phyloP scores from a whole-genome alignment of 1,140 invertebrate species.

The Chrysomallon squamiferum region DNA sequence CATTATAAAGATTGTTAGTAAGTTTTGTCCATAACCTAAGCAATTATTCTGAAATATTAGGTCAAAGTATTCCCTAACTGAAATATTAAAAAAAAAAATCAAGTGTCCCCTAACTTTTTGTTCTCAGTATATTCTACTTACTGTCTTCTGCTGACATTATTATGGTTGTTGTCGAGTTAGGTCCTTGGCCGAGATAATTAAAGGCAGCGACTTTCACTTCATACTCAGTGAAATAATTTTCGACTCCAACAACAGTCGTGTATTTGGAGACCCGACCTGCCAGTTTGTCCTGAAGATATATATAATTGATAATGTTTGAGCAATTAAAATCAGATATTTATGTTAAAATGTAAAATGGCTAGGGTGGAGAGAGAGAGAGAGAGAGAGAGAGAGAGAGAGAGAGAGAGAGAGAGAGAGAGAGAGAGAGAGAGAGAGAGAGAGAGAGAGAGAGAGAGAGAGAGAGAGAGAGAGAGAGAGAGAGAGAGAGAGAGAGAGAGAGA shows the following conservation, averaged over 20 bases:
- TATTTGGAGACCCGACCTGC: conserved; percentile 31
- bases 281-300: neutral
- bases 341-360: neutral
- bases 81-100: too few species aligned
- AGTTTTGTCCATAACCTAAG: too few species aligned
- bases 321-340: neutral
- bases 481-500: too few species aligned
- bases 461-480: neutral
- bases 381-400: conserved; percentile 7
- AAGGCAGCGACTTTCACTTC: conserved; percentile 83
- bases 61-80: too few species aligned
- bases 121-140: too few species aligned
- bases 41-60: too few species aligned
- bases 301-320: too few species aligned
- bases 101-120: too few species aligned
- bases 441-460: conserved; percentile 12
- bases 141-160: conserved; percentile 77
- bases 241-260: conserved; percentile 73
- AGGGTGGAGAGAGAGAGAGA: neutral
- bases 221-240: conserved; percentile 85
- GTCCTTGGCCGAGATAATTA: conserved; percentile 83
- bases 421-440: conserved; percentile 8
- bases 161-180: conserved; percentile 76
- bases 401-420: neutral
- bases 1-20: too few species aligned